A percentile compares a stretch with the other conserved stretches of the same genome.
Evolutionary conservation across 2,888 invertebrate genomes (phyloP).

Genomic region (Pollenia angustigena): DNA sequence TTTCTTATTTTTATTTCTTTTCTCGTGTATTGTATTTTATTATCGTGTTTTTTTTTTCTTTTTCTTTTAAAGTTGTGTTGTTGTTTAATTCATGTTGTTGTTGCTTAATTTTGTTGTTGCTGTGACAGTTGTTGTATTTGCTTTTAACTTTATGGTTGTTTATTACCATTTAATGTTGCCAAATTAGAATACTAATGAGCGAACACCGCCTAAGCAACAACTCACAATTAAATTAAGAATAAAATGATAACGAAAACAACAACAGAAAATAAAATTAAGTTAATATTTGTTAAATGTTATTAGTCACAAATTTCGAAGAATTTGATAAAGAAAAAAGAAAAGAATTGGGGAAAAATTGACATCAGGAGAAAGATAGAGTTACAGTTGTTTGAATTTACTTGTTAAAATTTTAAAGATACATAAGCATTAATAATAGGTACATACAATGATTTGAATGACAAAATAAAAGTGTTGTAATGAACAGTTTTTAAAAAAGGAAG

Average conservation of each 20-base stretch:
- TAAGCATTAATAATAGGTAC: too few relatives aligned
- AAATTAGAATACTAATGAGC: conserved; percentile 57
- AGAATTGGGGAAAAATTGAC: not conserved
- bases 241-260: conserved; percentile 3
- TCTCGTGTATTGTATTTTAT: not conserved
- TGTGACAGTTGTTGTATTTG: not conserved
- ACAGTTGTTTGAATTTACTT: too few relatives aligned
- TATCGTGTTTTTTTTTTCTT: too few relatives aligned
- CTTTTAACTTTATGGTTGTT: conserved; percentile 53
- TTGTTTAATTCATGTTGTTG: not conserved
- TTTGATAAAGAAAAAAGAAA: conserved; percentile 5
- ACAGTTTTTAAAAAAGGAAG: too few relatives aligned
- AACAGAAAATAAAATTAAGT: not conserved
- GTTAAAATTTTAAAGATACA: too few relatives aligned
- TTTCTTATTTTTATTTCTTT: conserved; percentile 3
- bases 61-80: not conserved
- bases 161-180: conserved; percentile 59
- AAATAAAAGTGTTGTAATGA: too few relatives aligned
- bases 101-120: conserved; percentile 13
- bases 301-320: conserved; percentile 52
- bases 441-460: too few relatives aligned
- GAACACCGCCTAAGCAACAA: conserved; percentile 14
- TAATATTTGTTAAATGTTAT: conserved; percentile 38
- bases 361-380: too few relatives aligned
- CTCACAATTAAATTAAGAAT: not conserved